Conservation (phyloP, 2,113 vertebrate species). For the Eptesicus fuscus region DNA sequence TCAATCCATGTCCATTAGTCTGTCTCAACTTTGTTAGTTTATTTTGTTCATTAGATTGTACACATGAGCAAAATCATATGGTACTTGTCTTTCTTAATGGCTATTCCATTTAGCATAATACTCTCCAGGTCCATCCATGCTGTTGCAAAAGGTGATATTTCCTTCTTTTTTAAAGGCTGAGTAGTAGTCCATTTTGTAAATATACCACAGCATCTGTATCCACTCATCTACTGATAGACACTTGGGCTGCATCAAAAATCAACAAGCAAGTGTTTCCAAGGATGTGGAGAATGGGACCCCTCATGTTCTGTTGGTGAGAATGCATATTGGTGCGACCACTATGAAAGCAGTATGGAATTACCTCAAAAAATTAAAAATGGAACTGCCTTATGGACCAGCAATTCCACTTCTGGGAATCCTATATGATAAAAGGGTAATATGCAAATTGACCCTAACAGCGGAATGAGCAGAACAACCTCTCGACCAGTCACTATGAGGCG, state of each 20-base stretch:
- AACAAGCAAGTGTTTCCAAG: not conserved
- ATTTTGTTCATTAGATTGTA: not conserved
- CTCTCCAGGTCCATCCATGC: no score
- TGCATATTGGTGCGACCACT: not conserved
- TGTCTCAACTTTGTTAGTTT: not conserved
- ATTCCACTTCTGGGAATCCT: not conserved
- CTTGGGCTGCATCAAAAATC: not conserved
- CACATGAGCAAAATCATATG: not conserved
- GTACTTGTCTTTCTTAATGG: not conserved
- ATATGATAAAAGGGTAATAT: no score
- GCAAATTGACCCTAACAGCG: no score
- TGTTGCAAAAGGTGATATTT: no score
- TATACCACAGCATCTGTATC: no score
- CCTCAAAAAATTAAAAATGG: not conserved
- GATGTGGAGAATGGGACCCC: not conserved
- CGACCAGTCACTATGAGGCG: no score
- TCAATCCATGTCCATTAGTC: no score
- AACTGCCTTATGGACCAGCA: not conserved
- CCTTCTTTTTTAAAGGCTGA: no score
- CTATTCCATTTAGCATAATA: no score
- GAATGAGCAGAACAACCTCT: no score
- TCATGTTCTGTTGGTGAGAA: not conserved
- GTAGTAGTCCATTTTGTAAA: no score
- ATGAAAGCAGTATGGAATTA: not conserved
- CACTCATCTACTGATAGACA: not conserved